Base-by-base conservation (phyloP, 1,140 invertebrate genomes). In the Branchinecta lindahli region DNA sequence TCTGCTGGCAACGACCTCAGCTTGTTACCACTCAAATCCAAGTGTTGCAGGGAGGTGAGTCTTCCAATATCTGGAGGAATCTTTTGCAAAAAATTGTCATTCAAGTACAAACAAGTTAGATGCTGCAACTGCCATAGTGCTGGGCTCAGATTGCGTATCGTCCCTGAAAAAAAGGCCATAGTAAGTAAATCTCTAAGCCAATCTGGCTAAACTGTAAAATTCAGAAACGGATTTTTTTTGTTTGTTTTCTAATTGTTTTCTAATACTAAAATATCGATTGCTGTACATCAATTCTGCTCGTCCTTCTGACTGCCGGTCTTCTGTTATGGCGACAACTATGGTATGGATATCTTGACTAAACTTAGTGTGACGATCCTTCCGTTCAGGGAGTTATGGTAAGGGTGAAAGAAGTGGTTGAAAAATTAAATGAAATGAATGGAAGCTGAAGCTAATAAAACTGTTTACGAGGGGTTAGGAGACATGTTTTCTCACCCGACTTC, bases 11-110 rank as follows among this genome's bases (percentile, higher is more conserved):
- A 81, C 79, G 87, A 91, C 72, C 92, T 84, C 71, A 99, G 82
- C 82, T 96, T 96, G 81, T 97, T 97, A 79, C 86, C 88, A 73
- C 93, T 96, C 72, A 98, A 80, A 82, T 99, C 96, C 69, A 99
- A 81, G 70, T 88, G 86, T 74, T 87, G 86, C 72, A 99, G 83
- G 80, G 91, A 90, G 73, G 83, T 81, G 69, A 98, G 83, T 75
- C 85, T 85, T 75, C 85, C 86, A 74, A 98, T 94, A 77, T 96
- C 93, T 46, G 88, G 79, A 66, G 94, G 93, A 78, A 98, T 83
- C 75, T 90, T 85, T 74, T 88, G 85, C 74, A 98, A 83, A 77
- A 86, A 87, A 82, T 98, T 98, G 83, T 96, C 92, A 80, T 96
- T 96, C 75, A 98, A 82, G 83, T 95, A 96, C 74, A 97, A 82